Base-by-base conservation (phyloP, 2,113 vertebrate species). In the Rhodinocichla rosea region DNA sequence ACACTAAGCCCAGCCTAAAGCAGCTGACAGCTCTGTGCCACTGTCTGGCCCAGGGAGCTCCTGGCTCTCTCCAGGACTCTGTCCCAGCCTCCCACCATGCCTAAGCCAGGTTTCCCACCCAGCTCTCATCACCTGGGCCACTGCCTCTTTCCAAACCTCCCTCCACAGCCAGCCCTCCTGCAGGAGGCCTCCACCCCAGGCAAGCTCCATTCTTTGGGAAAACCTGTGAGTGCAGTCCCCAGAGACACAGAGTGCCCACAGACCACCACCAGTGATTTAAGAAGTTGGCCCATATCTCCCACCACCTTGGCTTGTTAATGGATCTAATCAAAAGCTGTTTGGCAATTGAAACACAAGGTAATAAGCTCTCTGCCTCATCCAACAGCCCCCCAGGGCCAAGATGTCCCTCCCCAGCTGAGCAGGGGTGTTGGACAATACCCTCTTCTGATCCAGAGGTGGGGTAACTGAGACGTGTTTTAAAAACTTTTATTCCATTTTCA, bases 161-260 rank as follows among this genome's bases (percentile, higher is more conserved):
- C 35, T 32, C n/a, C 62, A 59, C 42, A 49, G 57, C 65, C 53
- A 89, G 32, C 27, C 27, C 78, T 84, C 86, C 26, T 10, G 18
- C n/a, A 75, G 33, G 39, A 69, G 24, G 33, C 6, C 45, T 56
- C 45, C 60, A 65, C 7, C 7, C 33, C 45, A 23, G 49, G 39
- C 15, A 69, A 52, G 32, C n/a, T 24, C 16, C 27, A 49, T 0
- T 8, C 6, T 50, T 50, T 50, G 49, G 13, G 33, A 37, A 32
- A 30, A 35, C 7, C 19, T 68, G 49, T 12, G 44, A 60, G 15
- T 9, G 13, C 26, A 62, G 37, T 53, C 60, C 73, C 73, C 55
- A 60, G 0, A 0, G 76, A 45, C 39, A 33, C 19, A 15, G 17
- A 18, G 45, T 2, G 1, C 47, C 14, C 24, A 16, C 0, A 10